Evolutionary conservation across 2,113 vertebrate genomes (phyloP).

Genomic region (Gymnocephalus cernua): DNA sequence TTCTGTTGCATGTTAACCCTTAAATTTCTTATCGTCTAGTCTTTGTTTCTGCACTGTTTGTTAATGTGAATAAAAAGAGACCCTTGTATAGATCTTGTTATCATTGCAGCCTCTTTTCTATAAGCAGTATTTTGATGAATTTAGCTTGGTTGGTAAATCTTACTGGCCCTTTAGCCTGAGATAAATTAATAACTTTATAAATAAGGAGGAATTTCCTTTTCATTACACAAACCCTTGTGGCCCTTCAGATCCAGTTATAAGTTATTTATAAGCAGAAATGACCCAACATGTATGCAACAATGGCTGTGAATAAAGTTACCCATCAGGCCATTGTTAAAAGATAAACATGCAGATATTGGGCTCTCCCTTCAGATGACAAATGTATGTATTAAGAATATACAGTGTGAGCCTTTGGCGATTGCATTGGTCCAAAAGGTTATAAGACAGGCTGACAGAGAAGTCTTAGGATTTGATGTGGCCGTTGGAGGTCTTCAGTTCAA

Average conservation of each 20-base stretch:
- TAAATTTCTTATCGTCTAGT: conserved; percentile 68
- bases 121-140: not conserved
- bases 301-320: not conserved
- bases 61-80: conserved; percentile 84
- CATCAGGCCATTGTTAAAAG: not conserved
- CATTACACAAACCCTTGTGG: not conserved
- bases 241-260: not conserved
- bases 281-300: not conserved
- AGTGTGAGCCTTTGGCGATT: conserved; percentile 25
- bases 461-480: conserved; percentile 51
- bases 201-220: not conserved
- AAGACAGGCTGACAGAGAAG: not conserved
- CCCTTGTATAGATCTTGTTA: conserved; percentile 77
- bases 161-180: not conserved
- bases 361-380: conserved; percentile 18
- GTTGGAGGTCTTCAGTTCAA: conserved; percentile 64
- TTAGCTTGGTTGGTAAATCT: not conserved
- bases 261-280: not conserved
- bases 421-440: not conserved
- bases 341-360: not conserved
- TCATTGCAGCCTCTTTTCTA: not conserved
- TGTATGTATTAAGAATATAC: not conserved
- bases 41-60: conserved; percentile 76
- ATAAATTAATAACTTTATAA: not conserved
- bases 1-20: conserved; percentile 77